phyloP scores from a whole-genome alignment of 2,113 vertebrate species.

The Dicerorhinus sumatrensis region DNA sequence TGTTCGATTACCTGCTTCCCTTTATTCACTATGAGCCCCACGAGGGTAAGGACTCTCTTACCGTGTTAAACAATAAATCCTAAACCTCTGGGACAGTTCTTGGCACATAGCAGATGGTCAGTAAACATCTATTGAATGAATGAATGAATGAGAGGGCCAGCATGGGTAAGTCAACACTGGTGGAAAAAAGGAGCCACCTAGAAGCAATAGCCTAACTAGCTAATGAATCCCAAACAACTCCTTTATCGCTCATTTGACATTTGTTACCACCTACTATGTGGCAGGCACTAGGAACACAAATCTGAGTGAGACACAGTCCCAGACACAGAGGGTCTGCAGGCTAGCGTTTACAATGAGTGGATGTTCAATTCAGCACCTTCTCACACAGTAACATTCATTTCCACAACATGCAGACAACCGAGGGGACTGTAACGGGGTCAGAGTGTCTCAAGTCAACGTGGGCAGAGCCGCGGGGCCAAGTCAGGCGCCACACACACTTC shows the following conservation, averaged over 20 bases:
- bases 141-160: fast-evolving
- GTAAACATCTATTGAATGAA: fast-evolving
- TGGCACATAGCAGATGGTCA: not conserved
- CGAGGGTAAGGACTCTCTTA: fast-evolving
- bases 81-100: too few relatives aligned
- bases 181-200: fast-evolving
- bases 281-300: not conserved
- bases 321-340: fast-evolving
- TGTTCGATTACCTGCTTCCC: too few relatives aligned
- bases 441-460: not conserved
- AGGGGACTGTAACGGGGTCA: too few relatives aligned
- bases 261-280: fast-evolving
- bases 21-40: too few relatives aligned
- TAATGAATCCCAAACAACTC: fast-evolving
- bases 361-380: not conserved
- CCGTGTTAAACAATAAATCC: fast-evolving
- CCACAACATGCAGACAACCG: too few relatives aligned
- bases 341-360: fast-evolving
- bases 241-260: not conserved
- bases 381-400: fast-evolving
- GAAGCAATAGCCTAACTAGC: not conserved
- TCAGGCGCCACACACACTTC: not conserved
- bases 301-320: fast-evolving
- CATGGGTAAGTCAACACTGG: not conserved
- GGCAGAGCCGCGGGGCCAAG: not conserved